Evolutionary conservation across 2,888 invertebrate genomes (phyloP), one percentile per base, ranked within the genome.

Genomic region (Noctua janthina): DNA sequence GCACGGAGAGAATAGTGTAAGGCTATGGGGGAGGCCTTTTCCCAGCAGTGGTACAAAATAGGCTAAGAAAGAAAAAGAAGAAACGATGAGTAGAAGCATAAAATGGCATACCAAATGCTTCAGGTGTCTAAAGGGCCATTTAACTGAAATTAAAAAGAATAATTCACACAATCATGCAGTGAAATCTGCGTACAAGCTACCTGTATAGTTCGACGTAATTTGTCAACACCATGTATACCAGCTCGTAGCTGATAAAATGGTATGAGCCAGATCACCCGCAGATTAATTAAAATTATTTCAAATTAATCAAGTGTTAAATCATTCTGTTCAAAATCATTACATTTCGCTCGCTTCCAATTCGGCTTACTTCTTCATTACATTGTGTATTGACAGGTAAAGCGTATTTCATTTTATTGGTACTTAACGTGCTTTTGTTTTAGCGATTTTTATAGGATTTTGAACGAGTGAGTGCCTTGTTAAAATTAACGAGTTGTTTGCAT

Each of bases 251-350:
- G 74, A 81, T 81, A 83, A 35, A 62, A 74, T 76, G 69, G 77
- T 83, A 79, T 71, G 56, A 67, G 69, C 64, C 75, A 51, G 74
- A 81, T 83, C 75, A 79, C 81, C 88, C 86, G 83, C 81, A 83
- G 81, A 79, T 76, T 76, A 71, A 85, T 83, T 79, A 78, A 83
- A 87, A 76, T 78, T 59, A 81, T 87, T 86, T 79, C 74, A 79
- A 81, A 87, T 59, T 78, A 87, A 85, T 87, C 75, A 75, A 76
- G 70, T 85, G 85, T 87, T 64, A 83, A 88, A 74, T 88, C 49
- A 76, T 78, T 67, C 54, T 13, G 83, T 74, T 74, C 51, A 77
- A 77, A 81, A 68, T 66, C 54, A 67, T 85, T 70, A 70, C 51
- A 67, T 75, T 56, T 49, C 17, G 39, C 7, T 68, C 35, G 64